Conservation (phyloP, 2,113 vertebrate species). For the Monopterus albus region DNA sequence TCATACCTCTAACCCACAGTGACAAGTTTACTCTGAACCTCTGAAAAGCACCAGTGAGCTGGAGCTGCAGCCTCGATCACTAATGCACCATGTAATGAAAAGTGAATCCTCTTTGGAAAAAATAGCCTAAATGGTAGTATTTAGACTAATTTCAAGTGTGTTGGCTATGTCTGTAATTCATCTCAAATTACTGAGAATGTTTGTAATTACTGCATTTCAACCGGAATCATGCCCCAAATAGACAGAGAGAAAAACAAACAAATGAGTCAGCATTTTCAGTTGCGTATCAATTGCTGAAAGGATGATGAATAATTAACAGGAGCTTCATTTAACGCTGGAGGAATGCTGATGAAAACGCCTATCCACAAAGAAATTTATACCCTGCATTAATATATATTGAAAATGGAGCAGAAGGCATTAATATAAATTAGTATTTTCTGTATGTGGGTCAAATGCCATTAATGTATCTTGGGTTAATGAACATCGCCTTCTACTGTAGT, state of each 20-base stretch:
- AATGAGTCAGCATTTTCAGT: conserved; percentile 40
- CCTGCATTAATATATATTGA: conserved; percentile 80
- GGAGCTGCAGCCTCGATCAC: conserved; percentile 17
- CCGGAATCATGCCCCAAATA: conserved; percentile 20
- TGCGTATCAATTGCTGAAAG: conserved; percentile 58
- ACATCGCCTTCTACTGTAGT: conserved; percentile 32
- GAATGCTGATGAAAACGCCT: conserved; percentile 68
- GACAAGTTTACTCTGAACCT: conserved; percentile 59
- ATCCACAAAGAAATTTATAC: conserved; percentile 64
- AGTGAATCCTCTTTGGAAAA: conserved; percentile 16
- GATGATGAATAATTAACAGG: conserved; percentile 74
- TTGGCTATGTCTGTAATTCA: conserved; percentile 1
- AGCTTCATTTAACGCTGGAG: conserved; percentile 57
- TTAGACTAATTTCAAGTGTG: conserved; percentile 10
- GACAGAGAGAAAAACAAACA: conserved; percentile 16
- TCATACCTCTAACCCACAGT: conserved; percentile 38
- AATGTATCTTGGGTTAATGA: conserved; percentile 51
- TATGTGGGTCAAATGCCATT: conserved; percentile 65
- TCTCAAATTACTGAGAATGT: conserved; percentile 2
- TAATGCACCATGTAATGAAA: conserved; percentile 31
- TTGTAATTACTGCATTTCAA: conserved; percentile 29
- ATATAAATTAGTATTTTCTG: conserved; percentile 77
- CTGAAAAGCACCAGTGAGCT: conserved; percentile 19
- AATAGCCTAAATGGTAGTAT: not conserved
- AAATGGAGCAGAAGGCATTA: conserved; percentile 74